Conservation (phyloP, 2,113 vertebrate genomes). For the Lichenostomus cassidix region DNA sequence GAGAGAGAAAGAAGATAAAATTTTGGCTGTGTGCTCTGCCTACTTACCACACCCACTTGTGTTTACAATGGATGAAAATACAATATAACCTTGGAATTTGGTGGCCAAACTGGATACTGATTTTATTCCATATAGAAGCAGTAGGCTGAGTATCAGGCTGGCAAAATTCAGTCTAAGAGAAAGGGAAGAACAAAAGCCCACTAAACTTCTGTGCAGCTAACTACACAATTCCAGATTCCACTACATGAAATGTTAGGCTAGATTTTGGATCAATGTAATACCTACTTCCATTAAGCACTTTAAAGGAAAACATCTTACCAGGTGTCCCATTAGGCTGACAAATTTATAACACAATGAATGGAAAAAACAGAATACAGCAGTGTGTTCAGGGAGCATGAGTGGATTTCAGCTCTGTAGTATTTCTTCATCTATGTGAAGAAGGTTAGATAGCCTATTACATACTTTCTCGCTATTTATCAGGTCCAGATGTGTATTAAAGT, state of each 20-base stretch:
- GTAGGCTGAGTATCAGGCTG: not conserved
- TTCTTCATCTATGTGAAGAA: conserved; percentile 64
- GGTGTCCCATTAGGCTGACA: conserved; percentile 80
- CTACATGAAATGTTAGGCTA: conserved; percentile 55
- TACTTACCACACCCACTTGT: not conserved
- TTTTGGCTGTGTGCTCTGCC: not conserved
- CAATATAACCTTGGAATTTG: not conserved
- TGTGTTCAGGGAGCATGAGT: conserved; percentile 63
- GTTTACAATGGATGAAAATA: not conserved
- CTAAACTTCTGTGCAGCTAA: conserved; percentile 50
- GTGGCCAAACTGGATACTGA: not conserved
- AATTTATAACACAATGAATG: conserved; percentile 69
- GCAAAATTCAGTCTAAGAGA: conserved; percentile 27
- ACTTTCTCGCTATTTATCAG: conserved; percentile 58
- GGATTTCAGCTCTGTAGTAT: conserved; percentile 52
- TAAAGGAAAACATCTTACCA: conserved; percentile 75
- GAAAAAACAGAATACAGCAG: conserved; percentile 54
- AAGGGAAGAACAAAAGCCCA: conserved; percentile 10
- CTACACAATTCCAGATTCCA: conserved; percentile 47
- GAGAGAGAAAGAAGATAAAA: not conserved
- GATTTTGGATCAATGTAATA: conserved; percentile 76
- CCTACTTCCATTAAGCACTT: conserved; percentile 72
- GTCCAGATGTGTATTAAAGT: conserved; percentile 38
- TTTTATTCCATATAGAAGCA: not conserved
- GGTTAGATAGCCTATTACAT: conserved; percentile 43